phyloP scores from a whole-genome alignment of 1,140 invertebrate species.

The Nautilus pompilius region DNA sequence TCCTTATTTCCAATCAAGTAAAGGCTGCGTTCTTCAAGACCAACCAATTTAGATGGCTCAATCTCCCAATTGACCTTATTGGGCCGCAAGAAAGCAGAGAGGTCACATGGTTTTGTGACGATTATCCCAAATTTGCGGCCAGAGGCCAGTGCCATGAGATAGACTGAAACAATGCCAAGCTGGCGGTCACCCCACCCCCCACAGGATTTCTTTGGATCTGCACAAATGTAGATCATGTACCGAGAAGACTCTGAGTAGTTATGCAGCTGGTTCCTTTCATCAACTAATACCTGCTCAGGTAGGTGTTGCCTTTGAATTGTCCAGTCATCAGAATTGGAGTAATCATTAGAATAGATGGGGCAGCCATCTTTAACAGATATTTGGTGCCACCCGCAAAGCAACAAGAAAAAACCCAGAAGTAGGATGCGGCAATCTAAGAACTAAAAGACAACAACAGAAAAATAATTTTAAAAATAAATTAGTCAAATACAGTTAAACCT shows the following conservation, averaged over 20 bases:
- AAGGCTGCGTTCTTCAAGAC: constrained; percentile 15
- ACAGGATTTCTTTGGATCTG: constrained; percentile 17
- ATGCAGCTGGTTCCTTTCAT: not conserved
- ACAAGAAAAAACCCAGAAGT: not conserved
- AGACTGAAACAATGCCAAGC: constrained; percentile 25
- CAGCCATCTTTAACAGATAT: not conserved
- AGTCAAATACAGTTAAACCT: not conserved
- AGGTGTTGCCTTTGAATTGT: not conserved
- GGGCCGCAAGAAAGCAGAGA: constrained; percentile 20
- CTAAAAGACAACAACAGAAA: not conserved
- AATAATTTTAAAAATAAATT: no score
- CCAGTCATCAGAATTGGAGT: not conserved
- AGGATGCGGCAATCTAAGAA: not conserved
- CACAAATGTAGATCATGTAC: constrained; percentile 26
- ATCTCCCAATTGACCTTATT: constrained; percentile 24
- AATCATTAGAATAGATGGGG: not conserved
- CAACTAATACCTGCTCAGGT: not conserved
- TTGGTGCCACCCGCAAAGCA: not conserved
- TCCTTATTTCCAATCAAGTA: constrained; percentile 20
- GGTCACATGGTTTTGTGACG: constrained; percentile 20
- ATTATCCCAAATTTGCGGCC: constrained; percentile 25
- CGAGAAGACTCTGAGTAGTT: not conserved
- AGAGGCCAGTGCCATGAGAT: constrained; percentile 23
- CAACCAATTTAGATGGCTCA: constrained; percentile 10
- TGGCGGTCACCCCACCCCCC: constrained; percentile 31